A percentile compares a stretch with the other conserved stretches of the same genome.
Evolutionary conservation across 2,888 invertebrate genomes (phyloP).

Genomic region (Poecilus cupreus): DNA sequence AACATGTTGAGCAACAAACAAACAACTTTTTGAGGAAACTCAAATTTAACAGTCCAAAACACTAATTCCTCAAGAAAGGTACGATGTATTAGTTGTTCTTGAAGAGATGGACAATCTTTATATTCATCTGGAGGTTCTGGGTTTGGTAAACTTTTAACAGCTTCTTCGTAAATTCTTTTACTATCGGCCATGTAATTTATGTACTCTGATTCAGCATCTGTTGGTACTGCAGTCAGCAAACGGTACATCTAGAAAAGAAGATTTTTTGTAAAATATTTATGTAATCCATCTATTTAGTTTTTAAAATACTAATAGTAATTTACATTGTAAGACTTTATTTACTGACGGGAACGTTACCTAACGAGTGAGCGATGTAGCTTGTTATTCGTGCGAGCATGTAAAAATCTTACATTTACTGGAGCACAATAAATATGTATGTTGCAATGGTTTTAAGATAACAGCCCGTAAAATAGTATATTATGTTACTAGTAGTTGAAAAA

Average conservation of each 20-base stretch:
- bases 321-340: too few relatives aligned
- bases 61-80: constrained; percentile 95
- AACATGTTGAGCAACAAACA: constrained; percentile 96
- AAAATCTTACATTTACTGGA: too few relatives aligned
- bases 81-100: constrained; percentile 85
- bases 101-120: constrained; percentile 86
- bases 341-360: too few relatives aligned
- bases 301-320: too few relatives aligned
- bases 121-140: constrained; percentile 84
- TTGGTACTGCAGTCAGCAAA: constrained; percentile 80
- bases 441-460: too few relatives aligned
- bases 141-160: constrained; percentile 84
- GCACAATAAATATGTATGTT: too few relatives aligned
- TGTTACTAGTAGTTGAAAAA: too few relatives aligned
- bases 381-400: too few relatives aligned
- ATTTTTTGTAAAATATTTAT: background rate
- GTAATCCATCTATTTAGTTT: too few relatives aligned
- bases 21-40: constrained; percentile 97
- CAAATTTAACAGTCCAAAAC: constrained; percentile 98
- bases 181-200: constrained; percentile 84
- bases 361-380: too few relatives aligned
- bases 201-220: constrained; percentile 81
- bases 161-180: constrained; percentile 85
- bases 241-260: constrained; percentile 79
- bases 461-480: too few relatives aligned